Base-by-base conservation (phyloP, 2,888 invertebrate genomes). In the Carcina quercana region DNA sequence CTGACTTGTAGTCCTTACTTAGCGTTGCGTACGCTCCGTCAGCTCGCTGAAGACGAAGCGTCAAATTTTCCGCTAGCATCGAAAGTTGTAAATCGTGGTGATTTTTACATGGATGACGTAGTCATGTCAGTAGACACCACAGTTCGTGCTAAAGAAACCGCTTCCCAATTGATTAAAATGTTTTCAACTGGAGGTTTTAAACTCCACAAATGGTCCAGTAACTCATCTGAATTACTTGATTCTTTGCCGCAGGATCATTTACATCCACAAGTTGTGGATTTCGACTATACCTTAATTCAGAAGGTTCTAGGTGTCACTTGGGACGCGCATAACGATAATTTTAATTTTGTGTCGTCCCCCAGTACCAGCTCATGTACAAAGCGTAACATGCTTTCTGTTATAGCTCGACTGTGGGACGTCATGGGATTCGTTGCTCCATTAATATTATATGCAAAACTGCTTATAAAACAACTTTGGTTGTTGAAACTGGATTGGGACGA, bases 331-430 rank as follows among this genome's bases (percentile, higher is more conserved):
- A 10, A 21, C 3, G 21, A 21, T 21, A 21, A 3, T n/a, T 21
- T 21, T n/a, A 5, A 6, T 6, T 6, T 21, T n/a, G 10, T 3
- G n/a, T n/a, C n/a, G 10, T n/a, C 5, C 3, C 3, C 6, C n/a
- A 3, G n/a, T n/a, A n/a, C 6, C 6, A 4, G 6, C 5, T 28
- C 28, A 15, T 34, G 26, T 6, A 42, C 40, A 6, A 45, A 43
- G 19, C 29, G 43, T 0, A 25, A 10, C 11, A 40, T 46, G n/a
- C 22, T 42, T 10, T 43, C 45, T 1, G 12, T 20, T 3, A 24
- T 41, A 5, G 43, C 45, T 0, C 31, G 41, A 5, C 21, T 43
- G 3, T 45, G 15, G 15, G 45, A 45, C 17, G 26, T 42, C 1
- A 11, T 46, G 7, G 43, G 45, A 2, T 30, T 42, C 1, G 35